phyloP scores from a whole-genome alignment of 1,140 invertebrate genomes.

The Centruroides vittatus region DNA sequence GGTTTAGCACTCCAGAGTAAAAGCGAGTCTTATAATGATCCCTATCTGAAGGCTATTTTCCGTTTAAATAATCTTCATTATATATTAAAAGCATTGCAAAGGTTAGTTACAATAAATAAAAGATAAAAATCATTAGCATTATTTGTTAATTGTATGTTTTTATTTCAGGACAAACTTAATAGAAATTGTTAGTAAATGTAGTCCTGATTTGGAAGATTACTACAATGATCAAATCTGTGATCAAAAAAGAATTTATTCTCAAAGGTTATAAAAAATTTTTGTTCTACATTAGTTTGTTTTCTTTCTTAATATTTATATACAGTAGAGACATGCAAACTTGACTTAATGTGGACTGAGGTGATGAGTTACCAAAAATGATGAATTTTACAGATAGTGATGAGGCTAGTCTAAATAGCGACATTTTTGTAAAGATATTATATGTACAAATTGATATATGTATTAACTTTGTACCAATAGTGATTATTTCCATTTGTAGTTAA shows the following conservation, averaged over 20 bases:
- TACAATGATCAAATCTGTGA: conserved; percentile 63
- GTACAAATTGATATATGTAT: too few relatives aligned
- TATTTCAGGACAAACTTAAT: conserved; percentile 47
- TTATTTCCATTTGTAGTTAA: too few relatives aligned
- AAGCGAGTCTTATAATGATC: conserved; percentile 56
- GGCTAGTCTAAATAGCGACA: too few relatives aligned
- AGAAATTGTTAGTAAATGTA: conserved; percentile 57
- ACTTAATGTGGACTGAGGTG: too few relatives aligned
- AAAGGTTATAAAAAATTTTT: conserved; percentile 39
- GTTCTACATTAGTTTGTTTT: background rate
- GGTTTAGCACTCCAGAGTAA: conserved; percentile 69
- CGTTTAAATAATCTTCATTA: conserved; percentile 83
- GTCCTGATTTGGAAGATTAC: conserved; percentile 66
- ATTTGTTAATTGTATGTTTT: conserved; percentile 4
- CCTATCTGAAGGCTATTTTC: conserved; percentile 67
- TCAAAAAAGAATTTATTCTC: conserved; percentile 57
- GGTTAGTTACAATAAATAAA: conserved; percentile 29
- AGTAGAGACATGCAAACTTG: too few relatives aligned
- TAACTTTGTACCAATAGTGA: too few relatives aligned
- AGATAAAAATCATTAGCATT: background rate
- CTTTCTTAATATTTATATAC: background rate
- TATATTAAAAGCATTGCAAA: conserved; percentile 71
- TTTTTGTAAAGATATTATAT: too few relatives aligned
- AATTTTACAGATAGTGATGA: too few relatives aligned
- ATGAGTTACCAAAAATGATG: too few relatives aligned